Evolutionary conservation across 2,113 vertebrate genomes (phyloP), one percentile per base, ranked within the genome.

Genomic region (Plecotus auritus): DNA sequence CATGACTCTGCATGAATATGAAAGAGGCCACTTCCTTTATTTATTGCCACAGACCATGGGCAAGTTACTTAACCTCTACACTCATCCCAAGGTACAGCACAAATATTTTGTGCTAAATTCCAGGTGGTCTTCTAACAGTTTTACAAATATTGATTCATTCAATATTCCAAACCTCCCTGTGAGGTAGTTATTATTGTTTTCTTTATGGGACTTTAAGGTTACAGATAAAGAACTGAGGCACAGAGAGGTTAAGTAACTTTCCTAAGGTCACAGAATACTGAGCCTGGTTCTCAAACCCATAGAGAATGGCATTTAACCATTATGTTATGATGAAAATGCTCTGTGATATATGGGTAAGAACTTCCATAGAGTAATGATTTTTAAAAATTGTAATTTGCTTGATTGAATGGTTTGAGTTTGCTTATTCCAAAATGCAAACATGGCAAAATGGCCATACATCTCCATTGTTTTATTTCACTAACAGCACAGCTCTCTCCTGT

Each of bases 71-170:
- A 93, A 72, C 4, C 6, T 42, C 54, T 66, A 35, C 9, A 49
- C n/a, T 69, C 5, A 30, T 42, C 7, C 49, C 6, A 67, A 84
- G 51, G 20, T 16, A 3, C 23, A 80, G 10, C 74, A 14, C n/a
- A 74, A 87, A 81, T 64, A 28, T 47, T 91, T 83, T 35, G 17
- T 93, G 74, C n/a, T 69, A 42, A 90, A 80, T 86, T 76, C 22
- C 11, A 91, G 49, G 28, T 49, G 61, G 1, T 91, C 17, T 67
- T 86, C 49, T 93, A 72, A 86, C 23, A 16, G 42, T 37, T 92
- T 88, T 72, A 82, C n/a, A 96, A 94, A 94, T 59, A 85, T 47
- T 93, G 49, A 82, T 51, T 81, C 35, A 76, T 22, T 87, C 22
- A 47, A 0, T 30, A 51, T 81, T 96, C 40, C 51, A 90, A 88